Evolutionary conservation across 2,797 vertebrate species (phyloP).

Genomic region (Onychomys leucogaster): DNA sequence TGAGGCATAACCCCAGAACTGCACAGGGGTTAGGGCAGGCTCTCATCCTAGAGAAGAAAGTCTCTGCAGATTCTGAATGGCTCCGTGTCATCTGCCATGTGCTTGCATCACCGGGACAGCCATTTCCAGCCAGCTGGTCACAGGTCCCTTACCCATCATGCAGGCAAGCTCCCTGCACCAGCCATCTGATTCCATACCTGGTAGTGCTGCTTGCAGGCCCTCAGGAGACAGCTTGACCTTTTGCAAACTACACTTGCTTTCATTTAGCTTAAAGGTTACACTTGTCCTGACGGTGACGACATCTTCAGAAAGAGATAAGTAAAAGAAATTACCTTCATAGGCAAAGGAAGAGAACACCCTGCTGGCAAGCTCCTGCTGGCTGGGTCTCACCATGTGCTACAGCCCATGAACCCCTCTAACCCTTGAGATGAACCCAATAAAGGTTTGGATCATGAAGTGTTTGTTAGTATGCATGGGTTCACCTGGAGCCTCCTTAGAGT

Average conservation of each 20-base stretch:
- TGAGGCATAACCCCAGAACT: background rate
- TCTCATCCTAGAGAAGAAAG: background rate
- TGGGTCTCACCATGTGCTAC: background rate
- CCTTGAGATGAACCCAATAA: background rate
- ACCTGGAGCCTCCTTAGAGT: background rate
- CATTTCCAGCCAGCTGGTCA: background rate
- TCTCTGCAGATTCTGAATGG: background rate
- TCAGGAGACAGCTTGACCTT: constrained; percentile 93
- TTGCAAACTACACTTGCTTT: constrained; percentile 96
- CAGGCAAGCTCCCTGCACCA: constrained; percentile 25
- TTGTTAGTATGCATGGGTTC: background rate
- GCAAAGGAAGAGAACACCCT: constrained; percentile 58
- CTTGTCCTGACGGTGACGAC: constrained; percentile 93
- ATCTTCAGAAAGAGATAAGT: constrained; percentile 89
- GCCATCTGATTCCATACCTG: constrained; percentile 91
- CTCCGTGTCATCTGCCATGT: background rate
- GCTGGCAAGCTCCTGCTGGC: background rate
- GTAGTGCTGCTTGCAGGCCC: constrained; percentile 90
- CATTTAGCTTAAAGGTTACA: constrained; percentile 94
- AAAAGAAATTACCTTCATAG: constrained; percentile 81
- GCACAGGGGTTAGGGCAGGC: background rate
- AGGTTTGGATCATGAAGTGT: background rate
- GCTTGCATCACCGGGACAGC: background rate
- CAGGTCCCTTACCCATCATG: background rate
- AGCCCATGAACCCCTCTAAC: background rate